phyloP scores from a whole-genome alignment of 2,888 invertebrate genomes.

The Plagodis pulveraria region DNA sequence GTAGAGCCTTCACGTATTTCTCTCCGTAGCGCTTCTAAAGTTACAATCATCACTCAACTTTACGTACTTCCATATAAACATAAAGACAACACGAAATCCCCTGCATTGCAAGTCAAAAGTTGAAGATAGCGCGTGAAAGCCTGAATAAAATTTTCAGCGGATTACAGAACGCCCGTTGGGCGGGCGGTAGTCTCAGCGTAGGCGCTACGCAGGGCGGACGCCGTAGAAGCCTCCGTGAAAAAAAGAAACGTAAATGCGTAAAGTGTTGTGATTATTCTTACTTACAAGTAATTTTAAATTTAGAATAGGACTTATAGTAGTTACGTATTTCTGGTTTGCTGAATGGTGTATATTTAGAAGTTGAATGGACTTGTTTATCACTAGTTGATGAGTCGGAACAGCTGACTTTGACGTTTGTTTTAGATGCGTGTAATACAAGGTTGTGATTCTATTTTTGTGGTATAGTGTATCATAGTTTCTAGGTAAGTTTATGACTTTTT shows the following conservation, averaged over 20 bases:
- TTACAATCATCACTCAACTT: conserved; percentile 11
- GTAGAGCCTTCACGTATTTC: not conserved
- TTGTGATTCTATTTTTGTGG: conserved; percentile 40
- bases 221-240: conserved; percentile 44
- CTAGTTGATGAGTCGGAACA: conserved; percentile 37
- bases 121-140: conserved; percentile 36
- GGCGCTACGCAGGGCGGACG: conserved; percentile 63
- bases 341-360: conserved; percentile 39
- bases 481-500: conserved; percentile 14
- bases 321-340: conserved; percentile 12
- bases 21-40: conserved; percentile 4
- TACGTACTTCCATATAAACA: conserved; percentile 13
- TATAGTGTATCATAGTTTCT: conserved; percentile 24
- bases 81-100: conserved; percentile 26
- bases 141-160: conserved; percentile 49
- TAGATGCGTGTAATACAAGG: conserved; percentile 23
- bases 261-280: conserved; percentile 43
- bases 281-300: conserved; percentile 20
- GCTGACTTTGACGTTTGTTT: conserved; percentile 50
- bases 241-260: conserved; percentile 28
- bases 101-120: conserved; percentile 31
- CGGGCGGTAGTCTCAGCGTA: conserved; percentile 68
- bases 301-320: conserved; percentile 13
- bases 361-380: conserved; percentile 41
- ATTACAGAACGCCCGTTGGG: conserved; percentile 41